Percentiles rank a stretch among this genome's conserved stretches.
Conservation (phyloP, 2,888 invertebrate species). For the Lasius fuliginosus region DNA sequence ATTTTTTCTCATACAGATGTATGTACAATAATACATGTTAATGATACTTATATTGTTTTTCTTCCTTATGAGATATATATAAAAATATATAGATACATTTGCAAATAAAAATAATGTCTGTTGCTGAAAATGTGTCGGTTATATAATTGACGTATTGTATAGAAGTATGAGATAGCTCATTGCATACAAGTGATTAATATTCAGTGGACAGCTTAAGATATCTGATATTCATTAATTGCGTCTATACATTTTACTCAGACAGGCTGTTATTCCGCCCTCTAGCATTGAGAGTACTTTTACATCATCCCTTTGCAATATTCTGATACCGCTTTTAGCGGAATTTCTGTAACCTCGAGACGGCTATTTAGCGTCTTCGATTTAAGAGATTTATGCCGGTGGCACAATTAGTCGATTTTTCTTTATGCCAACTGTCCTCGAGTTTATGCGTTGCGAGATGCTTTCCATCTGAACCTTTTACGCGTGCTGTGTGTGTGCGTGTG, state of each 20-base stretch:
- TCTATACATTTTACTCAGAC: background rate
- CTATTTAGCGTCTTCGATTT: conserved; percentile 31
- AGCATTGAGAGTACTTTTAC: conserved; percentile 14
- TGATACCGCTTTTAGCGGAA: conserved; percentile 17
- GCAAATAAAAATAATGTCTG: background rate
- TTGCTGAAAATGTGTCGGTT: background rate
- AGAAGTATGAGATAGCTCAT: background rate
- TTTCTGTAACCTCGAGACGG: conserved; percentile 37
- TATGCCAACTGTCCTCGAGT: conserved; percentile 28
- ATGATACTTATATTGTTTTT: background rate
- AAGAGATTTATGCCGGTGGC: conserved; percentile 18
- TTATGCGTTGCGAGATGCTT: background rate
- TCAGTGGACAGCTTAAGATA: background rate
- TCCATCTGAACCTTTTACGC: background rate
- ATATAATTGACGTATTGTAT: background rate
- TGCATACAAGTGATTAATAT: background rate
- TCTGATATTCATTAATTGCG: background rate
- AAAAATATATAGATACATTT: background rate
- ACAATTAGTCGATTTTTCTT: conserved; percentile 42
- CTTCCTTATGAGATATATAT: too few species aligned
- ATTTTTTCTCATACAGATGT: background rate
- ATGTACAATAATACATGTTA: background rate
- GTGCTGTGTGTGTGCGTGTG: background rate
- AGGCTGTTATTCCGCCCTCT: background rate
- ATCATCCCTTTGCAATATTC: background rate